Evolutionary conservation across 1,140 invertebrate species (phyloP).

Genomic region (Diploscapter pachys): DNA sequence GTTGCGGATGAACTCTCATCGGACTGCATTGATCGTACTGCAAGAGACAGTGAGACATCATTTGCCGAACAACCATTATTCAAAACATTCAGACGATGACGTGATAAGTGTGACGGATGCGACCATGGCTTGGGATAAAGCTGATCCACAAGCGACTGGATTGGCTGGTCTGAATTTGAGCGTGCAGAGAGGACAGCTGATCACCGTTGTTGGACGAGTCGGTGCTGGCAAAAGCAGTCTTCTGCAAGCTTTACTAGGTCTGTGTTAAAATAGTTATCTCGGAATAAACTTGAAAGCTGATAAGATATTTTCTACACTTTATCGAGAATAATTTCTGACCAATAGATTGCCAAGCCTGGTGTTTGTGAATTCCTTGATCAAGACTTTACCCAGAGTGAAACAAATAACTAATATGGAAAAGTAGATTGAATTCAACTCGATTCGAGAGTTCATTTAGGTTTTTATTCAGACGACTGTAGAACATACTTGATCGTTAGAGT

Average conservation of each 20-base stretch:
- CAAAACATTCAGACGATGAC: constrained; percentile 13
- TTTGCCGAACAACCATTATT: background rate
- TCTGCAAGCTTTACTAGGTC: constrained; percentile 68
- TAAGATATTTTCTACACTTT: too few species aligned
- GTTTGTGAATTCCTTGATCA: too few species aligned
- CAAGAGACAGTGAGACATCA: too few species aligned
- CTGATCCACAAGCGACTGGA: constrained; percentile 1
- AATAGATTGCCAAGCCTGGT: too few species aligned
- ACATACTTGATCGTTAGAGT: constrained; percentile 62
- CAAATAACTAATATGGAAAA: constrained; percentile 1
- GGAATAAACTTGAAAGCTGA: too few species aligned
- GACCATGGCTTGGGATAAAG: constrained; percentile 1
- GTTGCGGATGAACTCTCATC: constrained; percentile 51
- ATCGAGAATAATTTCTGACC: too few species aligned
- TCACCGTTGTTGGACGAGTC: constrained; percentile 73
- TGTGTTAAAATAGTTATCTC: background rate
- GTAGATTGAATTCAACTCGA: background rate
- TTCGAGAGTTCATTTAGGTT: constrained; percentile 14
- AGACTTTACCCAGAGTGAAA: background rate
- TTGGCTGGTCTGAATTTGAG: constrained; percentile 39
- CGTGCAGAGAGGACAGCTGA: constrained; percentile 66
- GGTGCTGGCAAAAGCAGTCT: constrained; percentile 77
- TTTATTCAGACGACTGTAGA: constrained; percentile 64
- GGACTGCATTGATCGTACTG: constrained; percentile 14
- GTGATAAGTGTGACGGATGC: constrained; percentile 24